phyloP scores from a whole-genome alignment of 2,797 vertebrate species.

The Eremophila alpestris region DNA sequence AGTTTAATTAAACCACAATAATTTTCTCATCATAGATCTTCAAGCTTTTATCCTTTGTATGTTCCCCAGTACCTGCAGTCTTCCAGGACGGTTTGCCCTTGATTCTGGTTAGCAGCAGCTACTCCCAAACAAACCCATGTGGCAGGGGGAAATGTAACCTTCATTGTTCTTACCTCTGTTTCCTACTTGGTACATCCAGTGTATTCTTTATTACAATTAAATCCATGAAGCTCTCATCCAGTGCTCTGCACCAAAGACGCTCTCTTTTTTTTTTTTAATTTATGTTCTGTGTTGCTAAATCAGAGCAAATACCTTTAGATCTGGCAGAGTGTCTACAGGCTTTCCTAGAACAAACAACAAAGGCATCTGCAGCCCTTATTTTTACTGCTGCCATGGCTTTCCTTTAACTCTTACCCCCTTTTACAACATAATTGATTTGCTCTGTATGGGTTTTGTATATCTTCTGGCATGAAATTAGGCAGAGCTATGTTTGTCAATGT shows the following conservation, averaged over 20 bases:
- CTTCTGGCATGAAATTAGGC: background rate
- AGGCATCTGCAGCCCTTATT: background rate
- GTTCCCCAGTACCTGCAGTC: background rate
- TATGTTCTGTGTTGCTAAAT: background rate
- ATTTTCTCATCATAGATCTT: background rate
- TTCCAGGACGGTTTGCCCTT: background rate
- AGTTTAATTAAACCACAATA: background rate
- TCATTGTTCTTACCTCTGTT: background rate
- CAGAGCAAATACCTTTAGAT: background rate
- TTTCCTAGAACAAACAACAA: background rate
- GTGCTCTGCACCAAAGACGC: background rate
- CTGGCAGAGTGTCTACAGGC: background rate
- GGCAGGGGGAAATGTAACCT: background rate
- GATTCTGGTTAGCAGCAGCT: background rate
- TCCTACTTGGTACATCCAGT: background rate
- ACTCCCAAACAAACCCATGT: accelerated
- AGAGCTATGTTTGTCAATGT: background rate
- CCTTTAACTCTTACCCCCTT: background rate
- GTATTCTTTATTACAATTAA: background rate
- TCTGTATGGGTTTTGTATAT: background rate
- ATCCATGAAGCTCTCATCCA: background rate
- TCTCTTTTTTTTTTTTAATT: background rate
- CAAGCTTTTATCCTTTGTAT: background rate
- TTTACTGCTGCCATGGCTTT: background rate
- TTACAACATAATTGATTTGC: background rate